phyloP scores from a whole-genome alignment of 1,140 invertebrate species.

The Diuraphis noxia region DNA sequence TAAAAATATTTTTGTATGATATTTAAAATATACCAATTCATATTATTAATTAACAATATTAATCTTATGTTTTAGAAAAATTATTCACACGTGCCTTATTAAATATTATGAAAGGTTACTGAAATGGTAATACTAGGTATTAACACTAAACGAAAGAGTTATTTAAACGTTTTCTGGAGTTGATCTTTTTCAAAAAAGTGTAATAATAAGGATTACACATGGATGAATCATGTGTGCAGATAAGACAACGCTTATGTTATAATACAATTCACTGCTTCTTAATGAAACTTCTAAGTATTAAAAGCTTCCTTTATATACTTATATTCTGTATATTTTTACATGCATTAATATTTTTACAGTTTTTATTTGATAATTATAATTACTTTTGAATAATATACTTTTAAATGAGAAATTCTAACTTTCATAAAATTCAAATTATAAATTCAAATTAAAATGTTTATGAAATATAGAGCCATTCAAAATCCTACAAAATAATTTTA shows the following conservation, averaged over 20 bases:
- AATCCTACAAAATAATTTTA: neutral
- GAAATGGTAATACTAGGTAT: neutral
- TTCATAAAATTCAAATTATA: neutral
- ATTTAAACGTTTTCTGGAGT: neutral
- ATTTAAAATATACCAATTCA: neutral
- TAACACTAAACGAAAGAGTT: neutral
- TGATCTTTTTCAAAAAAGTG: neutral
- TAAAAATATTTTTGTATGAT: neutral
- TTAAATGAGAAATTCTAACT: neutral
- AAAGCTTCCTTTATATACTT: neutral
- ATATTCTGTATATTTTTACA: too few species aligned
- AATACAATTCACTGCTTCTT: neutral
- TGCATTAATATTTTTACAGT: neutral
- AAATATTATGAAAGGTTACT: neutral
- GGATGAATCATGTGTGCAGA: neutral
- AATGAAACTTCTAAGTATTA: neutral
- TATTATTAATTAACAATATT: neutral
- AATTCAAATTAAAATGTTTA: neutral
- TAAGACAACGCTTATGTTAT: neutral
- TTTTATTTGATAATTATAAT: neutral
- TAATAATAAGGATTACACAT: conserved; percentile 9
- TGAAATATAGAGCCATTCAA: neutral
- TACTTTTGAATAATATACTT: neutral
- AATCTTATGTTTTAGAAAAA: neutral
- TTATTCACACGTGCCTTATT: neutral